Evolutionary conservation across 2,888 invertebrate genomes (phyloP).

Genomic region (Andrena bicolor): DNA sequence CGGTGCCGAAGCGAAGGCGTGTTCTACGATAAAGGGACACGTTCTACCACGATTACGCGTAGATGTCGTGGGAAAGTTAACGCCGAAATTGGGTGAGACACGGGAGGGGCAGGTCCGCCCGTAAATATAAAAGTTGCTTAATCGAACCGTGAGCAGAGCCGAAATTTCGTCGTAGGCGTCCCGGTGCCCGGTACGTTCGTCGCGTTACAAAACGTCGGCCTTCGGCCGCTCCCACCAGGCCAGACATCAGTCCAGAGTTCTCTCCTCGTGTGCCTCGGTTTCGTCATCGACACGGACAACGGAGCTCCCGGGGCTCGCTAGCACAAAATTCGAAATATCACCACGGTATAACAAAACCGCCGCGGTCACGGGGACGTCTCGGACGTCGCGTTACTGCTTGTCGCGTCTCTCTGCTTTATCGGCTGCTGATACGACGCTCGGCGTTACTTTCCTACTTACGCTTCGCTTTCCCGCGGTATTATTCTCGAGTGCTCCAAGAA

Average conservation of each 20-base stretch:
- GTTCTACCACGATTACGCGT: neutral
- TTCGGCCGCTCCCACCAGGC: conserved; percentile 63
- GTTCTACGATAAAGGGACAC: neutral
- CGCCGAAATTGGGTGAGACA: neutral
- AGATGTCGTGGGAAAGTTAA: conserved; percentile 7
- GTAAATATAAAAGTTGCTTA: conserved; percentile 54
- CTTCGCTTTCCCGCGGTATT: conserved; percentile 38
- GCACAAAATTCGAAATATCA: conserved; percentile 59
- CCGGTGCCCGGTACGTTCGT: conserved; percentile 47
- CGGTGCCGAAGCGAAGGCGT: too few species aligned
- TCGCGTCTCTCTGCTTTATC: conserved; percentile 75
- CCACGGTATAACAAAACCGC: conserved; percentile 49
- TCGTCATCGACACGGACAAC: conserved; percentile 57
- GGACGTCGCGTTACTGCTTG: conserved; percentile 12
- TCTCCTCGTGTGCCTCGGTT: conserved; percentile 55
- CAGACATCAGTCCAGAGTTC: conserved; percentile 58
- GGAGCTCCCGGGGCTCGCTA: conserved; percentile 21
- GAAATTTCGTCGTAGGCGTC: conserved; percentile 67
- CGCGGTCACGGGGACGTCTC: conserved; percentile 30
- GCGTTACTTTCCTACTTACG: conserved; percentile 28
- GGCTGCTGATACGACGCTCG: conserved; percentile 71
- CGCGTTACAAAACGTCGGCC: conserved; percentile 66
- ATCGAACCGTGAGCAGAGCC: conserved; percentile 41
- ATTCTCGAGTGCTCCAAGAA: conserved; percentile 50
- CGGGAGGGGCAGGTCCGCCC: neutral